phyloP scores from a whole-genome alignment of 2,113 vertebrate genomes.

The Poeciliopsis prolifica region DNA sequence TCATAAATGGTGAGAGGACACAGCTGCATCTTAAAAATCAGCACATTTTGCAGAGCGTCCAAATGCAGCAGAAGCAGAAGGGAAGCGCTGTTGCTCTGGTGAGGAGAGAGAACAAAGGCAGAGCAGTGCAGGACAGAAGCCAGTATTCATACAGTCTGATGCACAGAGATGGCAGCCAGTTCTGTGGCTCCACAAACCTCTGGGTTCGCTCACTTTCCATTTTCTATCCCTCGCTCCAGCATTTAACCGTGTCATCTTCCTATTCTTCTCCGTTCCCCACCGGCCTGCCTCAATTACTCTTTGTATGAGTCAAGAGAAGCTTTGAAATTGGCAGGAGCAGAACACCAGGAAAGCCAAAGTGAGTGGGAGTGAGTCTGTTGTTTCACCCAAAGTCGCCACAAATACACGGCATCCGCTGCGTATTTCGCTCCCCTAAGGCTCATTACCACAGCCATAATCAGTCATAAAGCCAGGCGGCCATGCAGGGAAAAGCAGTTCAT shows the following conservation, averaged over 20 bases:
- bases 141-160: constrained; percentile 55
- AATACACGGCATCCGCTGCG: constrained; percentile 12
- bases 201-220: constrained; percentile 22
- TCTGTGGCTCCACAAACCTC: constrained; percentile 26
- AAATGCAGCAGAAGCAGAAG: constrained; percentile 26
- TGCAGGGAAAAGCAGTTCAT: constrained; percentile 2
- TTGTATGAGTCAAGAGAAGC: constrained; percentile 23
- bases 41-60: constrained; percentile 14
- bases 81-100: constrained; percentile 4
- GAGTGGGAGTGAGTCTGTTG: constrained; percentile 23
- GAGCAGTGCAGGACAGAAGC: constrained; percentile 31
- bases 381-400: constrained; percentile 9
- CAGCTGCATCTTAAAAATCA: not conserved
- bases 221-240: constrained; percentile 26
- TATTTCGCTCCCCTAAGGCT: constrained; percentile 4
- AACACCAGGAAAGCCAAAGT: constrained; percentile 5
- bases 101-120: constrained; percentile 41
- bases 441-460: constrained; percentile 10
- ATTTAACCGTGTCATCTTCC: constrained; percentile 28
- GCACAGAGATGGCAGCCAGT: constrained; percentile 43
- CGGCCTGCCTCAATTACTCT: constrained; percentile 14
- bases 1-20: not conserved
- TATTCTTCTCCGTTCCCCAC: constrained; percentile 16
- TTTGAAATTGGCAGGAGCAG: constrained; percentile 12
- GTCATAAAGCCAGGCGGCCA: constrained; percentile 4